Evolutionary conservation across 2,888 invertebrate species (phyloP), one percentile per base, ranked within the genome.

Genomic region (Scrobipalpa costella): DNA sequence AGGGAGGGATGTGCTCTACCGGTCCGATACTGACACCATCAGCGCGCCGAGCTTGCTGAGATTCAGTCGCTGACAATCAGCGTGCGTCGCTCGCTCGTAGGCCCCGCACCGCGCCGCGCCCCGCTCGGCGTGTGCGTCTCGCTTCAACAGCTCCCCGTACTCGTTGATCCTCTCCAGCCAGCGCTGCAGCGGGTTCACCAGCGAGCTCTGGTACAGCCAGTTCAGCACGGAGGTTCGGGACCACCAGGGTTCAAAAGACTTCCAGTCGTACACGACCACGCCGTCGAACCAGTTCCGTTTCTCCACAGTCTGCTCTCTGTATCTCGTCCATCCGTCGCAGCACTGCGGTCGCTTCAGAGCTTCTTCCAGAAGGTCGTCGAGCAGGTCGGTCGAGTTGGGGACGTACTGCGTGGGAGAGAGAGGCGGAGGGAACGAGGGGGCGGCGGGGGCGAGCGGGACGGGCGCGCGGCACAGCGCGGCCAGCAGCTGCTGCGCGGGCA

Each of bases 201-300:
- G 73, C 21, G 90, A 81, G 71, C 84, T 84, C 68, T 81, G 85
- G 70, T 86, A 86, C 68, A 87, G 68, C 86, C 88, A 85, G 73
- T 81, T 78, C 58, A 84, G 70, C 21, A 81, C 76, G 8, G 85
- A 78, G 5, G 80, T 79, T 63, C 71, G 75, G 27, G 82, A 80
- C 85, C 86, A 84, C 84, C 84, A 82, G 61, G 83, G 72, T 66
- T 83, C 86, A 19, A 75, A 71, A 33, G 71, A 52, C 62, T 76
- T 79, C 79, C 79, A 79, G 47, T 84, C 83, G 66, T 76, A 70
- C 1, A 70, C 66, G 6, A 77, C 71, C 8, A 74, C 66, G 33
- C 74, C 67, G 38, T 80, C 79, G 66, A 73, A 71, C 81, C 84
- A 78, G 61, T 34, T 55, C 66, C 74, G 55, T 67, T 73, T 44